Evolutionary conservation across 2,888 invertebrate genomes (phyloP), one percentile per base, ranked within the genome.

Genomic region (Harpalus rufipes): DNA sequence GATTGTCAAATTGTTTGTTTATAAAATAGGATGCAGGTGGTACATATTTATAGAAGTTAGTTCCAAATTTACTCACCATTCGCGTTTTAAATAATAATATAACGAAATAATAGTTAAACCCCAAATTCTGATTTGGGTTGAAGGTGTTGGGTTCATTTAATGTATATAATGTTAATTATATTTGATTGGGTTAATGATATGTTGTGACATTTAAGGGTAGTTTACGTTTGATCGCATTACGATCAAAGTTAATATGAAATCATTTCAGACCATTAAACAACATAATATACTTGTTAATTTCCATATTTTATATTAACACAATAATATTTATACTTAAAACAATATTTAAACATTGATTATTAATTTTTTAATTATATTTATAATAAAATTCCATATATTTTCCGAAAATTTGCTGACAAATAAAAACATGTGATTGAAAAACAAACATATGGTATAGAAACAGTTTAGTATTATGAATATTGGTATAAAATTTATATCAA

Each of bases 191-290:
- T 51, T 25, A 68, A 41, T 68, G 68, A 68, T 41, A 68, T 68
- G 63, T 63, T 63, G n/a, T 68, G 68, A 68, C 39, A 32, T 68
- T 68, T n/a, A 68, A 21, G 68, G 68, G 32, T 68, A 25, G 25
- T 68, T 68, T 41, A 10, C 68, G 39, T 41, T 68, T 68, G 41
- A 68, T 39, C 32, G 68, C 14, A 39, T 68, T 68, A n/a, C 68
- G 68, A 8, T 68, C 41, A 68, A 68, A 41, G 68, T 32, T 68
- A 68, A 41, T 63, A 21, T 39, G 32, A 32, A 68, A 68, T 63
- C 63, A 21, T 68, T 41, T 41, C 68, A 16, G 63, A 63, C 14
- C 59, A 63, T 63, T 63, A 21, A 51, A 8, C 44, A 51, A 63
- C 21, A 8, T 63, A 18, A 25, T 63, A 12, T 7, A 63, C 12